Evolutionary conservation across 2,113 vertebrate species (phyloP).

Genomic region (Ophthalmolycus amberensis): DNA sequence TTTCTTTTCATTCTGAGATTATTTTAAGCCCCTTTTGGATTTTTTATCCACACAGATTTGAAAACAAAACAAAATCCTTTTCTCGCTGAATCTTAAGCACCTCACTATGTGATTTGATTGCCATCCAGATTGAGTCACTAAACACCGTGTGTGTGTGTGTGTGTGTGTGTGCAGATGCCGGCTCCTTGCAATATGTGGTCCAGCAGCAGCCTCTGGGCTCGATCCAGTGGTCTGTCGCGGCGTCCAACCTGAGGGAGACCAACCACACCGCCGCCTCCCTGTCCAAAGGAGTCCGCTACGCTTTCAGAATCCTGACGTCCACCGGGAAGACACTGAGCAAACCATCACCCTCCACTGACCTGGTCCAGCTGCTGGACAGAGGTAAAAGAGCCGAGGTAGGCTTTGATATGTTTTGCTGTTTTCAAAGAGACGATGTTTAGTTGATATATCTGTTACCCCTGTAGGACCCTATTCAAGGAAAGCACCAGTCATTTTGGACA

Average conservation of each 20-base stretch:
- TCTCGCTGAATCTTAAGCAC: not conserved
- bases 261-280: constrained; percentile 84
- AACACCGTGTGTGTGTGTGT: not conserved
- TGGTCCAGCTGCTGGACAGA: constrained; percentile 87
- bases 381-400: constrained; percentile 75
- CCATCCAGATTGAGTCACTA: not conserved
- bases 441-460: not conserved
- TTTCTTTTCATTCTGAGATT: constrained; percentile 12
- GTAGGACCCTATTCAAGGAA: constrained; percentile 90
- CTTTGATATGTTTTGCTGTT: not conserved
- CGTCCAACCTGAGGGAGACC: constrained; percentile 84
- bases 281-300: constrained; percentile 89
- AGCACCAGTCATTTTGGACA: constrained; percentile 89
- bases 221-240: constrained; percentile 89
- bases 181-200: constrained; percentile 87
- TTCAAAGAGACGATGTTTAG: not conserved
- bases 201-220: constrained; percentile 94
- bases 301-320: constrained; percentile 91
- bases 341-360: constrained; percentile 87
- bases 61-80: not conserved
- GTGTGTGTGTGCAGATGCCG: constrained; percentile 79
- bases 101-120: not conserved
- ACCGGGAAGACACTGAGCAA: constrained; percentile 92
- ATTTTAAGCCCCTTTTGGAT: constrained; percentile 8
- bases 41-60: not conserved